phyloP scores from a whole-genome alignment of 1,140 invertebrate genomes.

The Hydropsyche tenuis region DNA sequence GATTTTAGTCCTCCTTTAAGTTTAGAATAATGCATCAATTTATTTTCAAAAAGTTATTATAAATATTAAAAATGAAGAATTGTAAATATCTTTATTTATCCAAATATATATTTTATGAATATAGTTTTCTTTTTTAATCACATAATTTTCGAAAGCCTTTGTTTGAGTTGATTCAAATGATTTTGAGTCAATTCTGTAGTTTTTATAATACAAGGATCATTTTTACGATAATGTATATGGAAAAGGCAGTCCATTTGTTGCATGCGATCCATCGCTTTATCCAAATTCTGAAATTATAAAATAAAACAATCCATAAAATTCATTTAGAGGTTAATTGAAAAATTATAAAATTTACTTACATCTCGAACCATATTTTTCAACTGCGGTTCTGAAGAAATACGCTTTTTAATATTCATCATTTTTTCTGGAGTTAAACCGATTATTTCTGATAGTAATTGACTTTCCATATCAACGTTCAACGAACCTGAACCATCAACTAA shows the following conservation, averaged over 20 bases:
- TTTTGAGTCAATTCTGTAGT: background rate
- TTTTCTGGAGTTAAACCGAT: conserved; percentile 56
- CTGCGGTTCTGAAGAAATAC: conserved; percentile 53
- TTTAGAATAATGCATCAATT: conserved; percentile 51
- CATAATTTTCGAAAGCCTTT: background rate
- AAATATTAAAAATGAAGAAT: too few species aligned
- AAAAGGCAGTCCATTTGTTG: conserved; percentile 40
- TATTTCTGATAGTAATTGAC: conserved; percentile 55
- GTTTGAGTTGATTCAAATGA: conserved; percentile 36
- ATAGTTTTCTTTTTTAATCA: too few species aligned
- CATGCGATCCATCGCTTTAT: conserved; percentile 36
- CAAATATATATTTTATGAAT: too few species aligned
- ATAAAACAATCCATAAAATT: background rate
- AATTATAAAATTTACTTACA: conserved; percentile 47
- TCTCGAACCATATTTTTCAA: conserved; percentile 53
- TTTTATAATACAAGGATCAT: conserved; percentile 36
- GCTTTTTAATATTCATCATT: conserved; percentile 55
- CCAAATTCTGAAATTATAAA: conserved; percentile 37
- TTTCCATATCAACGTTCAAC: conserved; percentile 57
- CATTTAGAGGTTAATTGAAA: too few species aligned
- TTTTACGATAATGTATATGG: conserved; percentile 20
- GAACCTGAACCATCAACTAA: conserved; percentile 56
- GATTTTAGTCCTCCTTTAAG: conserved; percentile 59
- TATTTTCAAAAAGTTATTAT: too few species aligned
- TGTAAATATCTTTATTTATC: too few species aligned